Evolutionary conservation across 1,140 invertebrate species (phyloP).

Genomic region (Lordiphosa clarofinis): DNA sequence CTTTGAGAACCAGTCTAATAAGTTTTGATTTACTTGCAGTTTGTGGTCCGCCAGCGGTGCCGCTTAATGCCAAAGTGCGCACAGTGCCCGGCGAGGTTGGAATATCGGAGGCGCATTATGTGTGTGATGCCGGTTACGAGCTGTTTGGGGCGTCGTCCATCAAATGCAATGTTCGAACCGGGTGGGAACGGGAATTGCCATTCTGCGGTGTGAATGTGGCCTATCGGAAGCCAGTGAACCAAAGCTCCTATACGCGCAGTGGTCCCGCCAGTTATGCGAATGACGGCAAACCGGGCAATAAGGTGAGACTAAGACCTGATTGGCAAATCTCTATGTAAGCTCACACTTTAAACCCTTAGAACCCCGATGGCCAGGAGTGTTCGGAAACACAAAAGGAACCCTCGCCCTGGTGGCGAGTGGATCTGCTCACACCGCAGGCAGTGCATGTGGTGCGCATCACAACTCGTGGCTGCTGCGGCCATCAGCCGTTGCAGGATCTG

Average conservation of each 20-base stretch:
- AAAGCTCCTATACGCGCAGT: constrained; percentile 91
- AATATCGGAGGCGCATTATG: constrained; percentile 84
- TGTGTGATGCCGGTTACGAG: constrained; percentile 91
- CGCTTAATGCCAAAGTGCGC: constrained; percentile 87
- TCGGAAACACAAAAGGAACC: constrained; percentile 93
- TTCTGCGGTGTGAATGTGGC: constrained; percentile 95
- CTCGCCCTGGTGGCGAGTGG: constrained; percentile 95
- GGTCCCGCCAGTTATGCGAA: constrained; percentile 91
- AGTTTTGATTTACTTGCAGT: constrained; percentile 46
- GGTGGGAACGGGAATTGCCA: constrained; percentile 89
- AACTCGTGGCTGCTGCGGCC: constrained; percentile 91
- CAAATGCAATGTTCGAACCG: constrained; percentile 85
- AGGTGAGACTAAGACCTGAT: constrained; percentile 26
- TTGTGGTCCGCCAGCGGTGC: constrained; percentile 91
- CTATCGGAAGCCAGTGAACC: constrained; percentile 91
- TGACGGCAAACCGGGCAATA: constrained; percentile 87
- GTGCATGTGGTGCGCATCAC: constrained; percentile 92
- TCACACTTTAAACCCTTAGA: constrained; percentile 79
- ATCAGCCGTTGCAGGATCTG: constrained; percentile 93
- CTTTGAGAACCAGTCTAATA: constrained; percentile 18
- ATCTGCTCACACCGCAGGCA: constrained; percentile 90
- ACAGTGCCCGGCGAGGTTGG: constrained; percentile 73
- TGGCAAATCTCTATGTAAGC: too few species aligned
- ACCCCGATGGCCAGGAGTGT: constrained; percentile 92
- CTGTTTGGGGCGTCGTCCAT: constrained; percentile 83